Conservation (phyloP, 2,888 invertebrate genomes). For the Drosophila austrosaltans region DNA sequence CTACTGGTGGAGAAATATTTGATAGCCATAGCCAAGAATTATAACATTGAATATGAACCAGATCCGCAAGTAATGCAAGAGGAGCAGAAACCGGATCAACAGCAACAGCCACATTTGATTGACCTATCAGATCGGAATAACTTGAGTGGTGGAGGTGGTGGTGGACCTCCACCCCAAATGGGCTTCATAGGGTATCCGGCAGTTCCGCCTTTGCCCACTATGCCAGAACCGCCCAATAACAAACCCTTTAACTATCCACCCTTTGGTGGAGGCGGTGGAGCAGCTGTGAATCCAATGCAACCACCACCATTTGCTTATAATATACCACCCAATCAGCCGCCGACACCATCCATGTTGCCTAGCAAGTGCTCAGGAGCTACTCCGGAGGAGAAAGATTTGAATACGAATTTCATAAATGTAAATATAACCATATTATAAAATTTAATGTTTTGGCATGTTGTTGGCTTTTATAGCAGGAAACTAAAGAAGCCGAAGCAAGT, state of each 20-base stretch:
- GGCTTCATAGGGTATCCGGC: slow-evolving; percentile 93
- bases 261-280: slow-evolving; percentile 78
- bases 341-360: slow-evolving; percentile 75
- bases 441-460: slow-evolving; percentile 29
- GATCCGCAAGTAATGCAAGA: slow-evolving; percentile 95
- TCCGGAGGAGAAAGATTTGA: slow-evolving; percentile 86
- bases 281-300: slow-evolving; percentile 45
- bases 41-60: slow-evolving; percentile 96
- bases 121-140: slow-evolving; percentile 87
- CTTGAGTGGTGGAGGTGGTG: slow-evolving; percentile 84
- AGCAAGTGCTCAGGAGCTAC: slow-evolving; percentile 72
- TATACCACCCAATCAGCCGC: slow-evolving; percentile 75
- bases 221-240: slow-evolving; percentile 84
- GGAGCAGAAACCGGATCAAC: slow-evolving; percentile 83
- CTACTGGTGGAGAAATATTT: slow-evolving; percentile 95
- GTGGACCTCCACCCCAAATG: slow-evolving; percentile 87
- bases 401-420: slow-evolving; percentile 85
- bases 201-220: slow-evolving; percentile 87
- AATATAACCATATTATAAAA: slow-evolving; percentile 60
- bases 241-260: slow-evolving; percentile 88
- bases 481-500: slow-evolving; percentile 85
- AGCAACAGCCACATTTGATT: slow-evolving; percentile 87
- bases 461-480: slow-evolving; percentile 85
- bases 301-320: slow-evolving; percentile 85
- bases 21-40: slow-evolving; percentile 98